Base-by-base conservation (phyloP, 2,888 invertebrate species). In the Drosophila robusta region DNA sequence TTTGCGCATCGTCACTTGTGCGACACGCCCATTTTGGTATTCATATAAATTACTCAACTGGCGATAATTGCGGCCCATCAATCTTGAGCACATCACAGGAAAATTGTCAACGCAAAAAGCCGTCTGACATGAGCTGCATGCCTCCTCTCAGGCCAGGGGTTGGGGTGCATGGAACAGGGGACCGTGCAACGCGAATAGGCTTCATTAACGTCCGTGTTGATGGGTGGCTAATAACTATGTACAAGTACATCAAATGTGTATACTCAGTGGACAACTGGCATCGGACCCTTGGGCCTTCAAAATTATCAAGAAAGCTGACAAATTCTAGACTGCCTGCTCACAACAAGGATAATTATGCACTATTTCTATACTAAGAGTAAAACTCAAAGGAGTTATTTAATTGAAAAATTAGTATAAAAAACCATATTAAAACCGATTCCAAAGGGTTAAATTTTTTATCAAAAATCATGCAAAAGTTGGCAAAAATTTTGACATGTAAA, bases 41-140 rank as follows among this genome's bases (percentile, higher is more conserved):
- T 77, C 78, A 67, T 83, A 84, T 84, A 84, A 87, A 84, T 84
- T 84, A 88, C 83, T 82, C 83, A 78, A 80, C 87, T 68, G 75
- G 72, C 87, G 89, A 84, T 84, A 84, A 84, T 84, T 88, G 84
- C 88, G 78, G 71, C 80, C 73, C 88, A 84, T 84, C 88, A 88
- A 84, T 84, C 84, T 84, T 88, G 78, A 70, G 80, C 84, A 83
- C 84, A 88, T 88, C 84, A 80, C 87, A 69, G 85, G 49, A 78
- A 86, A 86, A 86, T 86, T 88, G 84, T 84, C 84, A 84, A 88
- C 86, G 78, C 87, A 86, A 83, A 87, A 86, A 87, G 75, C 75
- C 74, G 66, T 62, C 83, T 74, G 87, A 80, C 85, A 79, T 65
- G 78, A 60, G 70, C 78, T 70, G 68, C 65, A 77, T 57, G 55